These are phyloP conservation scores for Nothura maculosa DNA, from an alignment of 2,797 vertebrate species.

Conservation along the genomic window DNA sequence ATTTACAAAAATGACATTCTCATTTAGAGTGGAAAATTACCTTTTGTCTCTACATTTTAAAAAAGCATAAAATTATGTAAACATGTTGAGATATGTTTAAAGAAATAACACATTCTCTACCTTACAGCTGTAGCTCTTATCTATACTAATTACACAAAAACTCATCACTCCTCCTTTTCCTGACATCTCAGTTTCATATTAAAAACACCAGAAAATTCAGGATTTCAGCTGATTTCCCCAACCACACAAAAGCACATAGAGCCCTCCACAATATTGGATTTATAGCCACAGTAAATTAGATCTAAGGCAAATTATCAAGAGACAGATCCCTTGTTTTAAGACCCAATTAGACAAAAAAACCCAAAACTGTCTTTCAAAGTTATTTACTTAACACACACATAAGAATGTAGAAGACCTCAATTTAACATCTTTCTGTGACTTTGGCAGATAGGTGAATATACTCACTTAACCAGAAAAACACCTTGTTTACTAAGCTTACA, in stretches of 20 bases:
- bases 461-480: rapidly evolving
- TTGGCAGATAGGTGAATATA: not conserved
- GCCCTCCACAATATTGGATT: not conserved
- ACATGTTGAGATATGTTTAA: not conserved
- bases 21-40: not conserved
- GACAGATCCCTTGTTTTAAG: not conserved
- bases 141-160: not conserved
- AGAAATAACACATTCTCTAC: not conserved
- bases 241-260: not conserved
- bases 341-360: not conserved
- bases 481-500: not conserved
- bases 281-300: not conserved
- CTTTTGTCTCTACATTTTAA: not conserved
- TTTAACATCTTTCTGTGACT: rapidly evolving
- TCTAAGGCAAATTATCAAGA: not conserved
- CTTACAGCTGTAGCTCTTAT: not conserved
- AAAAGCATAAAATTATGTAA: not conserved
- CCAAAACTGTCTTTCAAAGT: not conserved
- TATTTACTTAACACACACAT: not conserved
- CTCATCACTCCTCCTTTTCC: not conserved
- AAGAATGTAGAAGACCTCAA: not conserved
- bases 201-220: not conserved
- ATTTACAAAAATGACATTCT: not conserved
- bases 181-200: not conserved
- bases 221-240: not conserved